Evolutionary conservation across 1,140 invertebrate species (phyloP).

Genomic region (Brachionus rubens): DNA sequence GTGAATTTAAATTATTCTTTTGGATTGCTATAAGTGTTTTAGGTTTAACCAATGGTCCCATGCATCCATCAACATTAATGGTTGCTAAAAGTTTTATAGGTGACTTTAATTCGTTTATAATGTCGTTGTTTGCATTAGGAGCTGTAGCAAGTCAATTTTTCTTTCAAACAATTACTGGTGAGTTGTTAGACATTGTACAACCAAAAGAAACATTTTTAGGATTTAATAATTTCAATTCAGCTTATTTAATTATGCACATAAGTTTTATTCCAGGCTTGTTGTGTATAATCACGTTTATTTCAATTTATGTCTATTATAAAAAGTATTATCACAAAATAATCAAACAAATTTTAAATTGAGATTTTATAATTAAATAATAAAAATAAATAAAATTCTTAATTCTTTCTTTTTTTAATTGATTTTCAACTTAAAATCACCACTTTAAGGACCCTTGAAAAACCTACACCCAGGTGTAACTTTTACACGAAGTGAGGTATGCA

Average conservation of each 20-base stretch:
- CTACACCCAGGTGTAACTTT: too few species aligned
- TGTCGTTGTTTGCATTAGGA: constrained; percentile 25
- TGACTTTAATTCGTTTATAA: constrained; percentile 30
- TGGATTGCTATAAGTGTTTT: constrained; percentile 10
- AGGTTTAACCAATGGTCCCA: background rate
- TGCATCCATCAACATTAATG: constrained; percentile 25
- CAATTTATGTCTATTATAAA: too few species aligned
- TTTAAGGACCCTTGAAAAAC: too few species aligned
- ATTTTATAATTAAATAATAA: too few species aligned
- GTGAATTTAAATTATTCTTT: background rate
- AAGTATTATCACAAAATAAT: too few species aligned
- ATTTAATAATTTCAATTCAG: constrained; percentile 8
- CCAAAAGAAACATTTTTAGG: background rate
- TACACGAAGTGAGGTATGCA: too few species aligned
- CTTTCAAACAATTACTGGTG: background rate
- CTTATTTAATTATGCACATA: constrained; percentile 26
- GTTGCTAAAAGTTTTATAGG: constrained; percentile 3
- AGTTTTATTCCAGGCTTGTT: background rate
- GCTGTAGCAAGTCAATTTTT: background rate
- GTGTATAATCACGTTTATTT: too few species aligned
- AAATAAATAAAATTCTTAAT: too few species aligned
- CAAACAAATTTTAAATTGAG: too few species aligned
- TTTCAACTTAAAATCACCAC: too few species aligned
- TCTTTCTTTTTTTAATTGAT: too few species aligned
- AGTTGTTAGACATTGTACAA: background rate